Percentiles rank a stretch among this genome's conserved stretches.
Evolutionary conservation across 2,888 invertebrate species (phyloP).

Genomic region (Eutolmus rufibarbis): DNA sequence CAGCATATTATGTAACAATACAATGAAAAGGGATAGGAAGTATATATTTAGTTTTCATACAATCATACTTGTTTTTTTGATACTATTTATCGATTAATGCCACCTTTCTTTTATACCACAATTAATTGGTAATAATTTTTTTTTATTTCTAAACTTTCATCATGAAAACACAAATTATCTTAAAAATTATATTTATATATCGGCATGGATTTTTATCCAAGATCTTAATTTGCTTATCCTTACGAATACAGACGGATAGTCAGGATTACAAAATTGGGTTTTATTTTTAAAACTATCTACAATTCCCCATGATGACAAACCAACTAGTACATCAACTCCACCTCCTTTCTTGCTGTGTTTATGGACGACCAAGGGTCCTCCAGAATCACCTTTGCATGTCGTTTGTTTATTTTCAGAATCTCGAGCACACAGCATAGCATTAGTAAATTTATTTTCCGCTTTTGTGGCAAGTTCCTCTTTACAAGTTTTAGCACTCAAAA

Average conservation of each 20-base stretch:
- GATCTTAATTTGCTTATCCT: neutral
- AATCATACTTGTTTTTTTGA: too few species aligned
- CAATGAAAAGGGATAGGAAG: too few species aligned
- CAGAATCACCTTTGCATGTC: neutral
- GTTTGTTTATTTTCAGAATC: neutral
- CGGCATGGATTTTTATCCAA: neutral
- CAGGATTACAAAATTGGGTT: neutral
- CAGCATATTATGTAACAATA: too few species aligned
- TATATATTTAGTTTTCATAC: too few species aligned
- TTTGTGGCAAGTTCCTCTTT: neutral
- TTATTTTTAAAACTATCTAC: neutral
- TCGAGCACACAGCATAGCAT: neutral
- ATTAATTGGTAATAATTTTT: too few species aligned
- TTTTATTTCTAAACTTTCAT: too few species aligned
- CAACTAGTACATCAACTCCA: neutral
- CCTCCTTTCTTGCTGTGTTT: neutral
- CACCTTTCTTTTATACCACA: too few species aligned
- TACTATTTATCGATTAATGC: too few species aligned
- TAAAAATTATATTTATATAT: neutral
- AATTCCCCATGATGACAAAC: neutral
- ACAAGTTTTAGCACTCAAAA: neutral
- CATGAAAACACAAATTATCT: too few species aligned
- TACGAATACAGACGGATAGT: neutral
- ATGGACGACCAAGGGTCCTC: neutral
- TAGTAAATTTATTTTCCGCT: neutral